Conservation (phyloP, 1,140 invertebrate species). For the Cephus cinctus region DNA sequence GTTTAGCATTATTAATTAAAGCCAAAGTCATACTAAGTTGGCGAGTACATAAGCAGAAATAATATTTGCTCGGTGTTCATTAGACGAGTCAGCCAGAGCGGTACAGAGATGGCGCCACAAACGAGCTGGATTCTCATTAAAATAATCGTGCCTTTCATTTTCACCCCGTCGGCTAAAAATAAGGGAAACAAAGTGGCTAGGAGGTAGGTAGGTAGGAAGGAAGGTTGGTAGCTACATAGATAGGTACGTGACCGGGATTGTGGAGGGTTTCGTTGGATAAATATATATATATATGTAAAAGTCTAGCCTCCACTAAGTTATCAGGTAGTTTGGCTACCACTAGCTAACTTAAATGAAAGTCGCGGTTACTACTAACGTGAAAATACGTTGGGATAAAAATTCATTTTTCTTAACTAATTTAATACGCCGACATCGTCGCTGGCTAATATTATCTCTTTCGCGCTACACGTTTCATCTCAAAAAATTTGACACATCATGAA, state of each 20-base stretch:
- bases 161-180: constrained; percentile 8
- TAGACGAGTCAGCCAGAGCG: constrained; percentile 34
- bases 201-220: no score
- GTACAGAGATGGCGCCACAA: constrained; percentile 32
- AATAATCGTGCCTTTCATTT: constrained; percentile 47
- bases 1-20: constrained; percentile 57
- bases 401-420: constrained; percentile 30
- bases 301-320: no score
- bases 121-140: constrained; percentile 54
- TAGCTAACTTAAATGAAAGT: constrained; percentile 42
- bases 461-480: no score
- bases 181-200: constrained; percentile 7
- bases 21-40: constrained; percentile 53
- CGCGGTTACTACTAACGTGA: constrained; percentile 31
- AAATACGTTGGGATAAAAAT: constrained; percentile 41
- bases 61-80: constrained; percentile 56
- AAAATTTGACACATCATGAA: no score
- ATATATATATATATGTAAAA: no score
- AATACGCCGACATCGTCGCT: no score
- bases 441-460: no score
- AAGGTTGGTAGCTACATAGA: no score
- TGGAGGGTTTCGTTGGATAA: no score
- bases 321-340: constrained; percentile 37
- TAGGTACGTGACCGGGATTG: no score
- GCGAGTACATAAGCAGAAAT: constrained; percentile 55